Base-by-base conservation (phyloP, 2,888 invertebrate species). In the Lutraria lutraria region DNA sequence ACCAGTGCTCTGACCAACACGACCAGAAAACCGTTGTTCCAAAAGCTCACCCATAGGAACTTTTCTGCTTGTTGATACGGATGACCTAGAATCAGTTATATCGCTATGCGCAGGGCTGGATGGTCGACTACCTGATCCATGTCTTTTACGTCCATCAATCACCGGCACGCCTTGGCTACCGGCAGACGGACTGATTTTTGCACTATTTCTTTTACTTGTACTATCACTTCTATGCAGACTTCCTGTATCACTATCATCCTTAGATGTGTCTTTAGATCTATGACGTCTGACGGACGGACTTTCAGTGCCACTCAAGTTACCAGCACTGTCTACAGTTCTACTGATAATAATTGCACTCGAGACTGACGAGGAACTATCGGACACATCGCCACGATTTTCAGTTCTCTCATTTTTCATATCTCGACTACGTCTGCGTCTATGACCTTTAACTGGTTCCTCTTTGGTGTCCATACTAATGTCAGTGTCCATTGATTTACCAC, bases 61-160 rank as follows among this genome's bases (percentile, higher is more conserved):
- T 31, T 94, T 87, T 12, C 93, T 88, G 31, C 88, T 90, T 15
- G 90, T 89, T 79, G 82, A 85, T 19, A 87, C 85, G 10, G 92
- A 88, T 15, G 91, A 88, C 56, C 93, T 89, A 16, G 92, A 88
- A 15, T 93, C 94, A 19, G 87, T 88, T 6, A 90, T 89, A 85
- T 94, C 93, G 53, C 91, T 91, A n/a, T 94, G 92, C 43, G 94
- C 93, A 68, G 95, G 95, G 83, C 95, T 95, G 80, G 91, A 94
- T 16, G 95, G 95, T n/a, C 95, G 90, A 85, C 95, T 95, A 25
- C 95, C 94, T 25, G 95, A 94, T 21, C 94, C 93, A 87, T 94
- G 95, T 15, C 95, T 87, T 63, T 91, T 93, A 8, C 94, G 91
- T 12, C 94, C 95, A 93, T 95, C 95, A 85, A 95, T 93, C 3